Evolutionary conservation across 2,888 invertebrate genomes (phyloP).

Genomic region (Drosophila putrida): DNA sequence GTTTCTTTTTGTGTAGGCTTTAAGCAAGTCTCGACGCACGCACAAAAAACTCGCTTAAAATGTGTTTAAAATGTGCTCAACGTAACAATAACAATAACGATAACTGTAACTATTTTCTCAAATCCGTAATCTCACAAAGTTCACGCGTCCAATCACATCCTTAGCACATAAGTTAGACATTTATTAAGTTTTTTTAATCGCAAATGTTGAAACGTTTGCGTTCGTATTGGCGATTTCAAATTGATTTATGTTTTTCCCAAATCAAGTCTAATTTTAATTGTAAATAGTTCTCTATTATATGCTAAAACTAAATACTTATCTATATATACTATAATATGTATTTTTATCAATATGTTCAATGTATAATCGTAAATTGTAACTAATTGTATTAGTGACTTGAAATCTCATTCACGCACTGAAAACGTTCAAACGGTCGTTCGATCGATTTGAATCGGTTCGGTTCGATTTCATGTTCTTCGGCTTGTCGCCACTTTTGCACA

Average conservation of each 20-base stretch:
- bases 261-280: constrained; percentile 52
- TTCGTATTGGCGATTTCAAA: constrained; percentile 31
- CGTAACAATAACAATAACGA: constrained; percentile 21
- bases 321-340: constrained; percentile 21
- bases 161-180: constrained; percentile 51
- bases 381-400: constrained; percentile 68
- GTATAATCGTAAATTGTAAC: constrained; percentile 45
- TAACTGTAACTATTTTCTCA: constrained; percentile 23
- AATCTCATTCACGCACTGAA: constrained; percentile 66
- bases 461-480: constrained; percentile 60
- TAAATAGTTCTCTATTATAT: constrained; percentile 59
- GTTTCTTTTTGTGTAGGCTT: constrained; percentile 23
- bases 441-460: constrained; percentile 46
- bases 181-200: constrained; percentile 44
- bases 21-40: constrained; percentile 11
- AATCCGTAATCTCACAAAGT: constrained; percentile 46
- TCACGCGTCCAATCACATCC: constrained; percentile 54
- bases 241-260: constrained; percentile 31
- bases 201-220: constrained; percentile 73
- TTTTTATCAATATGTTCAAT: constrained; percentile 48
- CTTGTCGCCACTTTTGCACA: constrained; percentile 60
- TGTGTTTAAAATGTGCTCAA: constrained; percentile 32
- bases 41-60: constrained; percentile 28
- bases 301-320: constrained; percentile 8
- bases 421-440: constrained; percentile 18